Percentiles rank a stretch among this genome's conserved stretches.
These are phyloP conservation scores for Sebastes trivittatus DNA, from an alignment of 2,797 vertebrate species.

Conservation along the genomic window DNA sequence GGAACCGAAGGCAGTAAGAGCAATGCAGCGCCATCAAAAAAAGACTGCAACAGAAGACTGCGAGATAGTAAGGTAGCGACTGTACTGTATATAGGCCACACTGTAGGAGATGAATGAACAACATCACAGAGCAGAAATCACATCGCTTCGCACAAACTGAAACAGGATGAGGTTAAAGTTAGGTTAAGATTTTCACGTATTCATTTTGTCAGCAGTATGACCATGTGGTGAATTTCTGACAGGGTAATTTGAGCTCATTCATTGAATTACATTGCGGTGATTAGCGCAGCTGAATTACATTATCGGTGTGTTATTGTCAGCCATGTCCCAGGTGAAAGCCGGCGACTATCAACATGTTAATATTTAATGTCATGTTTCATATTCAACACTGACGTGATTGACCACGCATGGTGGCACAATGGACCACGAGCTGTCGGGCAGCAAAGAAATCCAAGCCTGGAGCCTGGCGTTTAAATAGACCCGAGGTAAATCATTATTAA, in stretches of 20 bases:
- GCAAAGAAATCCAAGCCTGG: background rate
- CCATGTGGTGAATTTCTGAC: background rate
- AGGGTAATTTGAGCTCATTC: constrained; percentile 17
- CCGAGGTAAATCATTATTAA: constrained; percentile 8
- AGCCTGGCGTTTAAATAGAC: constrained; percentile 19
- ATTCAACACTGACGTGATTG: constrained; percentile 27
- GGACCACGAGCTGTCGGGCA: background rate
- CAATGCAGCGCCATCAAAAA: background rate
- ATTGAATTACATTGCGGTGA: background rate
- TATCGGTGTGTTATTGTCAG: background rate
- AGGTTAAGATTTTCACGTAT: background rate
- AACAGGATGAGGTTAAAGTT: background rate
- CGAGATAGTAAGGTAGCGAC: background rate
- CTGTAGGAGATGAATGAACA: background rate
- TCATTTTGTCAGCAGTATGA: constrained; percentile 3
- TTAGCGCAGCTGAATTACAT: constrained; percentile 21
- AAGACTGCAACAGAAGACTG: background rate
- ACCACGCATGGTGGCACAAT: background rate
- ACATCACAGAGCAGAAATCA: background rate
- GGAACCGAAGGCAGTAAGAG: background rate
- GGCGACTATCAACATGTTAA: constrained; percentile 12
- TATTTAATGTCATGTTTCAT: constrained; percentile 37
- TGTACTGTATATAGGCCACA: no score
- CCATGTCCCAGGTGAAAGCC: constrained; percentile 29
- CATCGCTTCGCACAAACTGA: background rate